Evolutionary conservation across 2,888 invertebrate genomes (phyloP), one percentile per base, ranked within the genome.

Genomic region (Zhuqinia jingwanae): DNA sequence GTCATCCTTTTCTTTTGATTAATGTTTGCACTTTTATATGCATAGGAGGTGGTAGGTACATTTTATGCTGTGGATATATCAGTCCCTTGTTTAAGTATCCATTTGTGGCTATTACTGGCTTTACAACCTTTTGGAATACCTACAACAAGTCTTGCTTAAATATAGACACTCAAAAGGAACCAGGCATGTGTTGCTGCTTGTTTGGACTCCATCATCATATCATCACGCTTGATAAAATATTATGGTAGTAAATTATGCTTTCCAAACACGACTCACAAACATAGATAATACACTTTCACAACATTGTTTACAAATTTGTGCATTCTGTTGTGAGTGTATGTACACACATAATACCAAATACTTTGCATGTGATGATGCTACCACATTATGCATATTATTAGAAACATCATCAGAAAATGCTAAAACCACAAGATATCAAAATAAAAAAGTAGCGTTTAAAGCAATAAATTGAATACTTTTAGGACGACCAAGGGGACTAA

Each of bases 331-430:
- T 27, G 5, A 27, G 30, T 17, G 50, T n/a, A n/a, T n/a, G n/a
- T n/a, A n/a, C n/a, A 25, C 0, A 17, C n/a, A 58, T 2, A 11
- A 10, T 11, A n/a, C n/a, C 10, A 58, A 13, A 58, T 73, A 53
- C 11, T 27, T 30, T 65, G 20, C 20, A 30, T 73, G 27, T 30
- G 73, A 36, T 36, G 53, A 73, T 50, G 25, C 73, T 50, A 8
- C 50, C 27, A 53, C 27, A n/a, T n/a, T n/a, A 50, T 73, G 73
- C 73, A 73, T 73, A 47, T 73, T 53, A 73, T 50, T 53, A 73
- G 73, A 36, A 47, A 50, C 73, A 53, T 73, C 73, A 27, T n/a
- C 27, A 53, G 73, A n/a, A 73, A 73, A 36, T 36, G 36, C 8
- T 3, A 36, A 36, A 8, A 36, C 3, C 3, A 36, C 5, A 36